These are phyloP conservation scores for Pemphigus obesinymphae DNA, from an alignment of 1,140 invertebrate genomes.

Conservation along the genomic window DNA sequence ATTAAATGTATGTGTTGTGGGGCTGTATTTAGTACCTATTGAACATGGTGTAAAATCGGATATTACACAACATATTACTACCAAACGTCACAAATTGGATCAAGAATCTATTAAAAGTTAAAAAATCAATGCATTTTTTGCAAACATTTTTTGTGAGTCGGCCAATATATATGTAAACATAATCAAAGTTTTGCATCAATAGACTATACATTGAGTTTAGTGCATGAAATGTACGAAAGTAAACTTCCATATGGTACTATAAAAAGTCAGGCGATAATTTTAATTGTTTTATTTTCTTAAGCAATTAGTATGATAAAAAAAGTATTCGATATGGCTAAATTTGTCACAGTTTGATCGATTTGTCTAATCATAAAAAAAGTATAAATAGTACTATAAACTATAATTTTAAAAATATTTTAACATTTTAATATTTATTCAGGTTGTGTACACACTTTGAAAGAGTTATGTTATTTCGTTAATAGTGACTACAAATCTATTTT, in stretches of 20 bases:
- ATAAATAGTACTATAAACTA: neutral
- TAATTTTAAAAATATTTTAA: neutral
- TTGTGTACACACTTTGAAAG: neutral
- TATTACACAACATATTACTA: neutral
- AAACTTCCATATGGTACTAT: neutral
- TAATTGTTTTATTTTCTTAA: neutral
- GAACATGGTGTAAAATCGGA: neutral
- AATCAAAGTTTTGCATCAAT: neutral
- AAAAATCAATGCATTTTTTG: neutral
- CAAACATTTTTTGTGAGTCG: neutral
- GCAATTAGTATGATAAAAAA: neutral
- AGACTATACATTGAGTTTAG: neutral
- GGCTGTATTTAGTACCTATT: neutral
- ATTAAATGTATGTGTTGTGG: neutral
- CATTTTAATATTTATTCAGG: neutral
- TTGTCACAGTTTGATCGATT: neutral
- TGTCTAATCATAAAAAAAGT: neutral
- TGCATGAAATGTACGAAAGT: neutral
- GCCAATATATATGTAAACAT: neutral
- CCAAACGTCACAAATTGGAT: neutral
- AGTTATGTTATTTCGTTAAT: neutral
- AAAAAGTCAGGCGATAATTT: neutral
- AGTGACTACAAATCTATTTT: neutral
- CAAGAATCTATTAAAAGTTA: neutral
- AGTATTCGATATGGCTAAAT: neutral